These are phyloP conservation scores for Laterallus jamaicensis DNA, from an alignment of 2,113 vertebrate genomes.

Conservation along the genomic window DNA sequence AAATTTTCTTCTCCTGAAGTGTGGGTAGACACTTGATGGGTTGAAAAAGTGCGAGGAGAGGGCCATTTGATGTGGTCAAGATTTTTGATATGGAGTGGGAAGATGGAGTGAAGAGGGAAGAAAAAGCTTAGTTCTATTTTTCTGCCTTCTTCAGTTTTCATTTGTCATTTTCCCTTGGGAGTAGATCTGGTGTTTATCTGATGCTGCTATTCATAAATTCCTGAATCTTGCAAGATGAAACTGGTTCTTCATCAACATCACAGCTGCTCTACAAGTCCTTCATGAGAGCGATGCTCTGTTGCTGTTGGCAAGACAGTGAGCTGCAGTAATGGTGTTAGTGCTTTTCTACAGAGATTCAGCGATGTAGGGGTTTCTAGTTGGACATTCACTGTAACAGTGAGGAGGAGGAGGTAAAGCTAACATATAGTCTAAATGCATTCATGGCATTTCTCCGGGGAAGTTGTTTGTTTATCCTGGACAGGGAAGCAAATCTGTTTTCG, in stretches of 20 bases:
- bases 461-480: neutral
- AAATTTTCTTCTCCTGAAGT: neutral
- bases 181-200: neutral
- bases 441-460: neutral
- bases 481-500: neutral
- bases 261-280: neutral
- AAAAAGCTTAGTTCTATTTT: neutral
- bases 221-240: neutral
- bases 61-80: neutral
- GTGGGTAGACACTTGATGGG: neutral
- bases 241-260: neutral
- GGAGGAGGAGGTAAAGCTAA: neutral
- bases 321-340: neutral
- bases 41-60: neutral
- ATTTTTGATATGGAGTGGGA: neutral
- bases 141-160: neutral
- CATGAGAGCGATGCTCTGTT: neutral
- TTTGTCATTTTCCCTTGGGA: neutral
- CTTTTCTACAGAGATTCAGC: neutral
- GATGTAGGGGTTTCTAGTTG: neutral
- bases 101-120: neutral
- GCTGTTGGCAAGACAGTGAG: neutral
- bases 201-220: neutral
- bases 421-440: neutral
- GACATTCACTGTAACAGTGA: neutral